Percentiles rank a stretch among this genome's conserved stretches.
These are phyloP conservation scores for Porphyrio hochstetteri DNA, from an alignment of 2,113 vertebrate genomes.

Conservation along the genomic window DNA sequence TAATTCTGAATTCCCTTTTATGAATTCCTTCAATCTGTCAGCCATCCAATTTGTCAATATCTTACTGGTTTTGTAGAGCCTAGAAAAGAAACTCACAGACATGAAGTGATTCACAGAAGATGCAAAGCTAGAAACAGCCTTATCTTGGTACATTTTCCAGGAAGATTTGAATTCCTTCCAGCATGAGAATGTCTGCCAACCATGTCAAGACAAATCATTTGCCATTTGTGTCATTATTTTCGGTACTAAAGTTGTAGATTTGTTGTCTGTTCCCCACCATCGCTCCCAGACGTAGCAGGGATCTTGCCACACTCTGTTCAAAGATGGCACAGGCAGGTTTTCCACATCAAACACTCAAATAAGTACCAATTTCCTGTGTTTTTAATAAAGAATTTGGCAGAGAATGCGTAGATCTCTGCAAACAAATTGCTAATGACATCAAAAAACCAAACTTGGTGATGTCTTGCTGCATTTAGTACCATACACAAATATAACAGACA, in stretches of 20 bases:
- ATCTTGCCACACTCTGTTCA: neutral
- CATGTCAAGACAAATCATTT: neutral
- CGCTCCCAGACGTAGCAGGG: neutral
- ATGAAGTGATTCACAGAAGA: neutral
- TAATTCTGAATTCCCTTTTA: neutral
- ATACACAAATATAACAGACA: neutral
- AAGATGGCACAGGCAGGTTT: neutral
- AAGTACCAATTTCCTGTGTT: neutral
- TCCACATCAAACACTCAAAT: neutral
- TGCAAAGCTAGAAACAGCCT: neutral
- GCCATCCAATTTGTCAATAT: neutral
- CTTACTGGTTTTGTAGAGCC: neutral
- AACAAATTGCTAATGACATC: neutral
- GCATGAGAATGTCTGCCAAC: neutral
- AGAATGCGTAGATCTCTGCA: neutral
- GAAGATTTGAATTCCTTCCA: slow-evolving; percentile 5
- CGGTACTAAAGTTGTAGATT: neutral
- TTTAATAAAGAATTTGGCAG: neutral
- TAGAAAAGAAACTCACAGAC: neutral
- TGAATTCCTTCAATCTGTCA: neutral
- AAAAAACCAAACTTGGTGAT: neutral
- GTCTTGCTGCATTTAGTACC: neutral
- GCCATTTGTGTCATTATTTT: slow-evolving; percentile 32
- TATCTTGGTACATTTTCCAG: neutral
- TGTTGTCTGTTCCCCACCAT: neutral